A percentile compares a stretch with the other conserved stretches of the same genome.
Evolutionary conservation across 2,797 vertebrate genomes (phyloP).

Genomic region (Acropternis orthonyx): DNA sequence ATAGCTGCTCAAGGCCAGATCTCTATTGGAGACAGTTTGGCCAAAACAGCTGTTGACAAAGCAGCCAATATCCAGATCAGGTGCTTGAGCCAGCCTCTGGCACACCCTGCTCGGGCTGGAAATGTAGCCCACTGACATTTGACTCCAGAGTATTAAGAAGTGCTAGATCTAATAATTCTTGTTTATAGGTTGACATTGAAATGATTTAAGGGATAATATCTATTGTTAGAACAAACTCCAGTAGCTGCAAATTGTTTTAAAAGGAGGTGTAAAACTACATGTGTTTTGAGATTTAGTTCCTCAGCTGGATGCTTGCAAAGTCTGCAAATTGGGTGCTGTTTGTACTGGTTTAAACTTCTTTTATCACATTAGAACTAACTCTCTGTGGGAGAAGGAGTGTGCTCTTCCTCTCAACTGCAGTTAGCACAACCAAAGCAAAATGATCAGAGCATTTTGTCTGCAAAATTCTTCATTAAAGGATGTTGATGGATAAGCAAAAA

Average conservation of each 20-base stretch:
- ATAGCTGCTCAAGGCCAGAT: slow-evolving; percentile 13
- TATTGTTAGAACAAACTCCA: neutral
- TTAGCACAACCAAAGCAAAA: neutral
- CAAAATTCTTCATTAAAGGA: neutral
- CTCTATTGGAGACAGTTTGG: neutral
- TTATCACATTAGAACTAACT: neutral
- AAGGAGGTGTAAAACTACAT: neutral
- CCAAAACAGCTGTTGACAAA: slow-evolving; percentile 15
- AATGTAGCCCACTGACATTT: fast-evolving
- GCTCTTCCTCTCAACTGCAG: neutral
- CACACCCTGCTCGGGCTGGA: neutral
- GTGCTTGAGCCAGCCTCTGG: neutral
- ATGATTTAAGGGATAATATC: neutral
- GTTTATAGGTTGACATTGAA: neutral
- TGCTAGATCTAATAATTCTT: neutral
- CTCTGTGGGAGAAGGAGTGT: neutral
- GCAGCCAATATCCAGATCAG: neutral
- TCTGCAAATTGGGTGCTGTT: slow-evolving; percentile 1
- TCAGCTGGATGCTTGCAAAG: neutral
- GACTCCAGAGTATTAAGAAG: neutral
- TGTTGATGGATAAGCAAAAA: neutral
- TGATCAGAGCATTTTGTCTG: neutral
- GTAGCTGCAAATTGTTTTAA: neutral
- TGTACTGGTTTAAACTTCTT: neutral
- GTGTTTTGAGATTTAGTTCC: neutral